Evolutionary conservation across 2,113 vertebrate species (phyloP), one percentile per base, ranked within the genome.

Genomic region (Herpetotheres cachinnans): DNA sequence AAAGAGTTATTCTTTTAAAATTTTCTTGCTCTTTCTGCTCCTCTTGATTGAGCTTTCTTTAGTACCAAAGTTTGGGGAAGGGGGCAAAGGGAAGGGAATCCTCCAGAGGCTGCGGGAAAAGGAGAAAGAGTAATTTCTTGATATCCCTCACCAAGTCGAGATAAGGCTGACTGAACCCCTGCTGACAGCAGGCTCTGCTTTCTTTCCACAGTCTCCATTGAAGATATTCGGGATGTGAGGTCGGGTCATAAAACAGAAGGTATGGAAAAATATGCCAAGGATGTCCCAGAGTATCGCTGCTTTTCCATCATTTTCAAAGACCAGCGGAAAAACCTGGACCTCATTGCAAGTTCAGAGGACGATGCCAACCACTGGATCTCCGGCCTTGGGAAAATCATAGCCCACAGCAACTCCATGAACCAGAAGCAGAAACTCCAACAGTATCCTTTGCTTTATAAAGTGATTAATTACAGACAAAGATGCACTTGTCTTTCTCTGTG

Each of bases 271-370:
- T 98, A 98, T 16, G 99, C 99, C 3, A 97, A 98, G 5, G 95
- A 98, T 13, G 90, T 96, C 10, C 95, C 98, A 0, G 99, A 99
- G 69, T 97, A 98, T 11, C 98, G 94, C 66, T 99, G 99, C 98
- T 99, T 99, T 98, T 99, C 99, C 96, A 99, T 99, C 79, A 83
- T 99, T 96, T 99, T 99, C 97, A 99, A 99, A 97, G 98, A 98
- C 76, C 98, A 98, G 82, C 97, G 98, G 85, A 99, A 98, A 72
- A 99, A 98, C 56, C 98, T 99, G 11, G 99, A 99, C 96, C 98
- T 99, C 96, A 98, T 99, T 27, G 99, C 99, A 0, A 63, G 42
- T 3, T 98, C 95, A 1, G 92, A 77, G 4, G 96, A 97, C 0
- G 99, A 99, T 7, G 98, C 98, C 24, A 97, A 96, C 81, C 98